Conservation (phyloP, 2,113 vertebrate genomes). For the Sphaerodactylus townsendi region DNA sequence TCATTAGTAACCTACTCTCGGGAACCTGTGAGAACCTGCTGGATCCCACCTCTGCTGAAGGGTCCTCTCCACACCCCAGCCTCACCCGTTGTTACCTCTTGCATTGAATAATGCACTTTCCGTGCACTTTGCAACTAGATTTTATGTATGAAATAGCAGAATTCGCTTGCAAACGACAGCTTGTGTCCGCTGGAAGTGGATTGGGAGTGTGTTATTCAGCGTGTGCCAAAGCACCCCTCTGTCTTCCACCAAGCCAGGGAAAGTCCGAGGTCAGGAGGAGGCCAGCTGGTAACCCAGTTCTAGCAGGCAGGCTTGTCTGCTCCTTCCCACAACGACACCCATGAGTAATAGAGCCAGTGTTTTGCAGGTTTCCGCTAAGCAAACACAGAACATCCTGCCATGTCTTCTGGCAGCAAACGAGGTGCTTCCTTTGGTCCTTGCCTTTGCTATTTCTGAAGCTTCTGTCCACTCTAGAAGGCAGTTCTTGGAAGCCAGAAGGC, state of each 20-base stretch:
- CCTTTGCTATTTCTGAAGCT: neutral
- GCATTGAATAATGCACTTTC: too few species aligned
- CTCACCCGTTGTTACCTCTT: too few species aligned
- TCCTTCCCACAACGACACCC: neutral
- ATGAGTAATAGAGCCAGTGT: slow-evolving; percentile 8
- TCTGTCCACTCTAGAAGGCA: neutral
- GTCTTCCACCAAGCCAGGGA: neutral
- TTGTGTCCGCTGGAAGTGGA: too few species aligned
- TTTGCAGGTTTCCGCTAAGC: slow-evolving; percentile 7
- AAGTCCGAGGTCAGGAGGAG: neutral
- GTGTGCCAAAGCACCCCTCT: neutral
- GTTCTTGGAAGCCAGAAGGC: neutral
- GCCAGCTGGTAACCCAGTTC: neutral
- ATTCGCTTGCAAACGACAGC: too few species aligned
- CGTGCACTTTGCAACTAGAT: too few species aligned
- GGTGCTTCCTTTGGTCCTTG: neutral
- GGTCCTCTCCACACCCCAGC: too few species aligned
- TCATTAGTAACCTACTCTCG: too few species aligned
- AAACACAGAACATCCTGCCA: accelerated
- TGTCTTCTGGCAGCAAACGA: neutral
- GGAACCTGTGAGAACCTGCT: too few species aligned
- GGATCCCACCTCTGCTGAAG: too few species aligned
- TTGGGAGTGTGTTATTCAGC: too few species aligned
- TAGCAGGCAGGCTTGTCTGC: neutral
- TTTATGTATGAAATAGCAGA: too few species aligned